A percentile compares a stretch with the other conserved stretches of the same genome.
Conservation (phyloP, 30 jellyfish, hydroid and myxozoan species). For the Rhopilema esculentum region DNA sequence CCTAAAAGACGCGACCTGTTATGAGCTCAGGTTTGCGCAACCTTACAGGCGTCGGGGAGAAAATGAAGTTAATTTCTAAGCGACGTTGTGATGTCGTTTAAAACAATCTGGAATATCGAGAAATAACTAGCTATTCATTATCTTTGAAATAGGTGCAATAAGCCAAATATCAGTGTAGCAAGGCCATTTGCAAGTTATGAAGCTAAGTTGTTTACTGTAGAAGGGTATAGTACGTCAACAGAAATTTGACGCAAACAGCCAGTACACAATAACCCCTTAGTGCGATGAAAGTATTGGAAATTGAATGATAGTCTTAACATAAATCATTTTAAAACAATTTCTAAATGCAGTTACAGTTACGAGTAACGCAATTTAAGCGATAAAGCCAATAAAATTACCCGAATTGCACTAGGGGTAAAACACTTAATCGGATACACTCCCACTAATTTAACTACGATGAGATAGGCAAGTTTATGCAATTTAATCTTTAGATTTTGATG, state of each 20-base stretch:
- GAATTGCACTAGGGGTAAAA: not conserved
- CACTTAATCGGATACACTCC: not conserved
- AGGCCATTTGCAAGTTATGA: not conserved
- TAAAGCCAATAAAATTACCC: not conserved
- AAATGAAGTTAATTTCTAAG: too few relatives aligned
- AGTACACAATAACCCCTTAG: not conserved
- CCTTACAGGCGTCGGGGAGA: too few relatives aligned
- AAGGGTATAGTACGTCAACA: not conserved
- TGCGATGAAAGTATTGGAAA: not conserved
- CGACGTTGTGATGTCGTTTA: too few relatives aligned
- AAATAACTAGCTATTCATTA: too few relatives aligned
- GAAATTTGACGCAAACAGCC: not conserved
- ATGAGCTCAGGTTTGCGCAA: too few relatives aligned
- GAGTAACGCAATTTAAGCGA: not conserved
- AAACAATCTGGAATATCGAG: too few relatives aligned
- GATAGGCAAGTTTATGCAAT: not conserved
- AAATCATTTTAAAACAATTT: not conserved
- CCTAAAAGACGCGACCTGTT: too few relatives aligned
- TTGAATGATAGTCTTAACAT: not conserved
- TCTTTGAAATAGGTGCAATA: too few relatives aligned
- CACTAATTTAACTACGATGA: not conserved
- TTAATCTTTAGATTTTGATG: not conserved
- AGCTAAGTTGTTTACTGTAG: not conserved
- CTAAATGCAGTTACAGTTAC: not conserved
- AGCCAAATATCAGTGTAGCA: too few relatives aligned